Evolutionary conservation across 2,888 invertebrate species (phyloP).

Genomic region (Lypha dubia): DNA sequence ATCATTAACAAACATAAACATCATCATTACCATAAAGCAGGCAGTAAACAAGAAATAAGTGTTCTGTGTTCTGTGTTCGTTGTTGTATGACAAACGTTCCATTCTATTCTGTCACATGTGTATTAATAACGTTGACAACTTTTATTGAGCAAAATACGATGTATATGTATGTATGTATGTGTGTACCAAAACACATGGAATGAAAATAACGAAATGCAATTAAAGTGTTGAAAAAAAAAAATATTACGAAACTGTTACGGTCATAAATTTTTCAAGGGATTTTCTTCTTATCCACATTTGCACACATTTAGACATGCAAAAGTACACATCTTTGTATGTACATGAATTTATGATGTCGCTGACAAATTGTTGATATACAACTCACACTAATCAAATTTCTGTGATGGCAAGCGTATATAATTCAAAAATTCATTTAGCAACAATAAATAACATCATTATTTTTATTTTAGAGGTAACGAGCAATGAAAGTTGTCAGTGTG

Average conservation of each 20-base stretch:
- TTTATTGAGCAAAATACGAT: background rate
- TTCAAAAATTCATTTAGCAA: background rate
- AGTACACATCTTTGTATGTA: too few species aligned
- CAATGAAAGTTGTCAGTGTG: too few species aligned
- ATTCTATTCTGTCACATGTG: conserved; percentile 45
- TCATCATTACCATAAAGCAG: conserved; percentile 34
- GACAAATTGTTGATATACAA: conserved; percentile 8
- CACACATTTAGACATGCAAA: too few species aligned
- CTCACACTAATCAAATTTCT: conserved; percentile 57
- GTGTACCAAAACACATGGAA: conserved; percentile 1
- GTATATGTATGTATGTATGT: too few species aligned
- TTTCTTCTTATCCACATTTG: background rate
- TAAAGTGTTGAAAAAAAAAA: conserved; percentile 28
- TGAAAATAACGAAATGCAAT: conserved; percentile 48
- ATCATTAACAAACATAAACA: conserved; percentile 46
- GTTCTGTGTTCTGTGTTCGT: conserved; percentile 8
- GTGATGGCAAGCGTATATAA: conserved; percentile 44
- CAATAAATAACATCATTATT: background rate
- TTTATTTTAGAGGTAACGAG: background rate
- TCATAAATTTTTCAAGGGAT: background rate
- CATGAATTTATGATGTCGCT: conserved; percentile 32
- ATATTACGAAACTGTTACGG: conserved; percentile 44
- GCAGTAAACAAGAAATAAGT: background rate
- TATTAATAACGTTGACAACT: conserved; percentile 50
- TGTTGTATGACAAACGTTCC: conserved; percentile 47